Evolutionary conservation across 2,888 invertebrate species (phyloP), one percentile per base, ranked within the genome.

Genomic region (Perithous albicinctus): DNA sequence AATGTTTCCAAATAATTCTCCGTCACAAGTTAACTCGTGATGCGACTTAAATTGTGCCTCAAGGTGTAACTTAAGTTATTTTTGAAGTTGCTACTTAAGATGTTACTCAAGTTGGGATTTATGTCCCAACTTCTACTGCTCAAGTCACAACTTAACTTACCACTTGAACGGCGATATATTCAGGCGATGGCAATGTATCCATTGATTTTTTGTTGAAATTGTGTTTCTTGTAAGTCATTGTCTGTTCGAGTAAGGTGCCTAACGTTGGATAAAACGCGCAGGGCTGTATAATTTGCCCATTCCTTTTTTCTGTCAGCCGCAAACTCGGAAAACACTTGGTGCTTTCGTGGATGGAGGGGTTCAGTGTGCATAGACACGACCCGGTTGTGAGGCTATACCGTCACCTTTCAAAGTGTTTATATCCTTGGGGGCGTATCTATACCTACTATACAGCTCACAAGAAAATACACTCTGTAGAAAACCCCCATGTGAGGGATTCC

Each of bases 351-450:
- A 43, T n/a, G 15, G 32, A 56, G 18, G 54, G 70, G n/a, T 67
- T 73, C 69, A 61, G 56, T 74, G 56, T 66, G 54, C 73, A 64
- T 83, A 72, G 69, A 70, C 77, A 46, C 77, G 86, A 87, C 86
- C 86, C 82, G 86, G 67, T 86, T 84, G 64, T 75, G 78, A 81
- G 83, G 82, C 82, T 79, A 82, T 29, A 48, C 35, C 10, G 29
- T 5, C 48, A 32, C 48, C 48, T 67, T 35, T 48, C 67, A 67
- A 67, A 67, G 67, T 67, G 67, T 32, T 67, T 67, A 46, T 48
- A 67, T 32, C 67, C 67, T 67, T 12, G 32, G 32, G 66, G 48
- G 20, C 18, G 43, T 5, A 23, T 26, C 26, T 54, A 38, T 38
- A 20, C 38, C 38, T 20, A 54, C 51, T n/a, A n/a, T n/a, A n/a